phyloP scores from a whole-genome alignment of 1,140 invertebrate species.

The Heliconius himera region DNA sequence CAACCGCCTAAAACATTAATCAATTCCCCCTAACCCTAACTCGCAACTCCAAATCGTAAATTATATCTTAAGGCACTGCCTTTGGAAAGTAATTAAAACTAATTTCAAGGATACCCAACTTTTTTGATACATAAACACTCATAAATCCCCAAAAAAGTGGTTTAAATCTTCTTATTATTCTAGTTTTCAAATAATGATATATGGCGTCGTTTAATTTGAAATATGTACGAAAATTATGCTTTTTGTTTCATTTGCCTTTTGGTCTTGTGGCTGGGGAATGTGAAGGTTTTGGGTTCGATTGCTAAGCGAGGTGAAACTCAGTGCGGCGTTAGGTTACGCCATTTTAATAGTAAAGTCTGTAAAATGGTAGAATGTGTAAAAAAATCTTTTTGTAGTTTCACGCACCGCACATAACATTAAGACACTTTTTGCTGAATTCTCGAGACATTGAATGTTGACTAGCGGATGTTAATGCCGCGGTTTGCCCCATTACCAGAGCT shows the following conservation, averaged over 20 bases:
- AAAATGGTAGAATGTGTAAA: too few species aligned
- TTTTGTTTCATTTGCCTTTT: not conserved
- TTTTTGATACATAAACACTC: constrained; percentile 9
- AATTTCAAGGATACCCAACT: not conserved
- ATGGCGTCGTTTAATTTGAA: constrained; percentile 9
- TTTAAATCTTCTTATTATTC: constrained; percentile 14
- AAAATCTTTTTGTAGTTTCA: too few species aligned
- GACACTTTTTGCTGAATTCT: too few species aligned
- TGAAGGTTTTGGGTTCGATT: not conserved
- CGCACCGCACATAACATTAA: too few species aligned
- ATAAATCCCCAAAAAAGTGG: not conserved
- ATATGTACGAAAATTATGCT: not conserved
- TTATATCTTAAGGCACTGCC: not conserved
- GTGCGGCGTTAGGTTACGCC: too few species aligned
- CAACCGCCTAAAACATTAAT: not conserved
- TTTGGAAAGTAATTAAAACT: constrained; percentile 12
- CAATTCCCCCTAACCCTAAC: not conserved
- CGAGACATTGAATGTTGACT: too few species aligned
- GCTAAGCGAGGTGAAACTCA: too few species aligned
- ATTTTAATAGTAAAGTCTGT: too few species aligned
- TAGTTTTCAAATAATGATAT: constrained; percentile 1
- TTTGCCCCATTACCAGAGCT: too few species aligned
- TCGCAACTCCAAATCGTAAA: not conserved
- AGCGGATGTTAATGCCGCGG: too few species aligned
- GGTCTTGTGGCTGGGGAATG: not conserved